phyloP scores from a whole-genome alignment of 2,113 vertebrate species.

The Mohoua ochrocephala region DNA sequence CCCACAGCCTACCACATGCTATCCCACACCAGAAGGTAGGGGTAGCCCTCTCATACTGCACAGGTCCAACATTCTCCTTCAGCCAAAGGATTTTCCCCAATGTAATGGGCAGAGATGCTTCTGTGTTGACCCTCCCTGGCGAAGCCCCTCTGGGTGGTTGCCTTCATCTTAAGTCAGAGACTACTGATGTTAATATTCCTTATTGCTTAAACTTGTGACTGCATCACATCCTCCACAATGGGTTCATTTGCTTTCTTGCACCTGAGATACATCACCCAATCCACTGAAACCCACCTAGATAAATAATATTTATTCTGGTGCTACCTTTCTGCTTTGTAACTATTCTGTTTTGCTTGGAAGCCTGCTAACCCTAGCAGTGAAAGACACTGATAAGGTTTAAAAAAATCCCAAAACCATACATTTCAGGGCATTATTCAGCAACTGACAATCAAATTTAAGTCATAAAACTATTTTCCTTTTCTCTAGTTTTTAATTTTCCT shows the following conservation, averaged over 20 bases:
- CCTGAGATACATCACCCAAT: neutral
- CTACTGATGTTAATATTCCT: neutral
- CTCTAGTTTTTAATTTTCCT: neutral
- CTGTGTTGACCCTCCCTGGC: neutral
- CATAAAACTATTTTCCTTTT: neutral
- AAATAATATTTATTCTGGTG: neutral
- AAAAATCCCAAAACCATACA: fast-evolving
- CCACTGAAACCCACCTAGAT: neutral
- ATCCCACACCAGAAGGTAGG: neutral
- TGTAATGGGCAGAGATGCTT: neutral
- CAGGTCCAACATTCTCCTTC: neutral
- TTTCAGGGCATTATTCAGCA: neutral
- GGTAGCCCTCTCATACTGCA: neutral
- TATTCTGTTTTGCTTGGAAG: neutral
- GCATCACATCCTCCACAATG: neutral
- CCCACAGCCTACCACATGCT: fast-evolving
- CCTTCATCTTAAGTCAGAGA: neutral
- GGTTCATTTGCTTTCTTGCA: neutral
- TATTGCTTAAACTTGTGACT: neutral
- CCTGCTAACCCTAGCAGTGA: neutral
- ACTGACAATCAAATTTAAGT: neutral
- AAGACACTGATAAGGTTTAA: neutral
- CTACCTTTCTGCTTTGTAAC: neutral
- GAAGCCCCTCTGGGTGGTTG: neutral
- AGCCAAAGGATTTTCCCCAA: neutral